These are phyloP conservation scores for Macrobrachium rosenbergii DNA, from an alignment of 1,140 invertebrate genomes.

Conservation along the genomic window DNA sequence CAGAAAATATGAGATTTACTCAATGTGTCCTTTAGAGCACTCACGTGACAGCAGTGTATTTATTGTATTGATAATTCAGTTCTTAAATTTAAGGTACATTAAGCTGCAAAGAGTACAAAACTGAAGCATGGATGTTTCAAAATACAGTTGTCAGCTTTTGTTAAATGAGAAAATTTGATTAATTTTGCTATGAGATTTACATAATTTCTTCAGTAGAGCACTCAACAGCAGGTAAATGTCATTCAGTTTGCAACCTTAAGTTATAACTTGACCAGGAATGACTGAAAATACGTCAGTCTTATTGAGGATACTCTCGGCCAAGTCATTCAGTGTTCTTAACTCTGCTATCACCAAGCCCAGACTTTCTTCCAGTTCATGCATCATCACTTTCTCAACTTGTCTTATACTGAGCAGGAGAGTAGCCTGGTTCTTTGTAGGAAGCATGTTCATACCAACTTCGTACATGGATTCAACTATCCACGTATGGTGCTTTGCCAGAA, in stretches of 20 bases:
- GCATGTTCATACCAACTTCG: slow-evolving; percentile 18
- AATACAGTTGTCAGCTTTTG: no score
- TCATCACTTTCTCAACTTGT: not conserved
- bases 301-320: slow-evolving; percentile 13
- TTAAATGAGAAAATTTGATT: no score
- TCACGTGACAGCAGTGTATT: not conserved
- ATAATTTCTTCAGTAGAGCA: no score
- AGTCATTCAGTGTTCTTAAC: slow-evolving; percentile 17
- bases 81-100: no score
- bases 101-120: no score
- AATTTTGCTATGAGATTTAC: no score
- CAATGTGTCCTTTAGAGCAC: not conserved
- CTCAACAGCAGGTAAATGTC: no score
- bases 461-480: slow-evolving; percentile 44
- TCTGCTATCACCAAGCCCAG: not conserved
- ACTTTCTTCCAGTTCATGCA: not conserved
- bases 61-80: no score
- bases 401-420: not conserved
- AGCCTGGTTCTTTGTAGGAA: slow-evolving; percentile 29
- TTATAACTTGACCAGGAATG: slow-evolving; percentile 25
- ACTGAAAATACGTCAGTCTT: not conserved
- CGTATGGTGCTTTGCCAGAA: slow-evolving; percentile 20
- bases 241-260: slow-evolving; percentile 1
- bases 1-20: not conserved
- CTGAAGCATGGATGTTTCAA: no score